Evolutionary conservation across 2,888 invertebrate species (phyloP).

Genomic region (Rambutsinella grinnellia): DNA sequence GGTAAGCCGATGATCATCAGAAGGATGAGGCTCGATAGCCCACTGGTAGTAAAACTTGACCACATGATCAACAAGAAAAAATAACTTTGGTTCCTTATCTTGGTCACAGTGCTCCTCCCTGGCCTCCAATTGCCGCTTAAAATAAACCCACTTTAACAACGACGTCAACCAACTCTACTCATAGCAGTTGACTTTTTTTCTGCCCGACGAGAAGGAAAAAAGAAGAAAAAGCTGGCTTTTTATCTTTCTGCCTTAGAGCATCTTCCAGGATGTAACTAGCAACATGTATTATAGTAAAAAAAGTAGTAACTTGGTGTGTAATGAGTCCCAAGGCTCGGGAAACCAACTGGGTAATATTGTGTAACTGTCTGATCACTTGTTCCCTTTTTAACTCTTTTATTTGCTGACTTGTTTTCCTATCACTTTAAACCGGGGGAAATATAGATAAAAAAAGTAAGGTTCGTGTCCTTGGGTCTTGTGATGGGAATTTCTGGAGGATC

Average conservation of each 20-base stretch:
- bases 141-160: neutral
- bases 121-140: neutral
- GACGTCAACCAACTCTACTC: slow-evolving; percentile 12
- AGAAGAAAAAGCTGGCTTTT: neutral
- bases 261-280: neutral
- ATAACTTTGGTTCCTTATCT: slow-evolving; percentile 28
- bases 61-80: slow-evolving; percentile 51
- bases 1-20: slow-evolving; percentile 38
- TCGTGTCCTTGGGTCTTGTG: no score
- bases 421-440: neutral
- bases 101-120: slow-evolving; percentile 25
- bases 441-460: no score
- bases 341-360: slow-evolving; percentile 37
- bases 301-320: slow-evolving; percentile 37
- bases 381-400: slow-evolving; percentile 22
- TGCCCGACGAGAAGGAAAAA: neutral
- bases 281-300: neutral
- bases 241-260: slow-evolving; percentile 23
- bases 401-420: neutral
- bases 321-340: slow-evolving; percentile 49
- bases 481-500: no score
- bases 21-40: slow-evolving; percentile 48
- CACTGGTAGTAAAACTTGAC: slow-evolving; percentile 52
- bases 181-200: slow-evolving; percentile 31
- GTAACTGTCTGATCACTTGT: slow-evolving; percentile 36